Base-by-base conservation (phyloP, 2,113 vertebrate genomes). In the Pterocles gutturalis region DNA sequence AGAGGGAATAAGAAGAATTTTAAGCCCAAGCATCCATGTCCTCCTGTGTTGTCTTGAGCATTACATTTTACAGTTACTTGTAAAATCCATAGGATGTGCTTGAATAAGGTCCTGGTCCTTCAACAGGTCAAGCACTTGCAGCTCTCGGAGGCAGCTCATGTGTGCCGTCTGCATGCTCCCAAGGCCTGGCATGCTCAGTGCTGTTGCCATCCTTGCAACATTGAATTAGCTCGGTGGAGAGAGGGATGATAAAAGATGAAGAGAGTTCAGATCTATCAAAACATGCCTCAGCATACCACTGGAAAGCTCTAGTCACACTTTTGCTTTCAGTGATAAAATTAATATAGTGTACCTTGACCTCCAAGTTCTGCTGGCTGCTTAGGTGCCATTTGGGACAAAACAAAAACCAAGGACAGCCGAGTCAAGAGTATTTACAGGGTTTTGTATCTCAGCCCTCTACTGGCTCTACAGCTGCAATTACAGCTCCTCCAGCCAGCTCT, bases 371-470 rank as follows among this genome's bases (percentile, higher is more conserved):
- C 26, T 34, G 75, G 31, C 46, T 85, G 53, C 15, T 33, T 31
- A 3, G 36, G 46, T 36, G 67, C 28, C 26, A 0, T 55, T 17
- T 11, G 54, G 34, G 66, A 33, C 25, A n/a, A 58, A 28, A 1
- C 5, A 16, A 60, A 24, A 48, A 17, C 13, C 6, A 5, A 41
- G 4, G 26, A 2, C 7, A 17, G 34, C 9, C 0, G 1, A 21
- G 57, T 13, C 4, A 3, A 3, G 43, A 45, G 13, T 18, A 24
- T 69, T 43, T 12, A 20, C 3, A 7, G 4, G 12, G 54, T 22
- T 36, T 33, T 19, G 49, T 53, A 7, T 17, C 34, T 66, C 46
- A 11, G 92, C 90, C 92, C 88, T 89, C 92, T 90, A 2, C 95
- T 79, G 92, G 95, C 64, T 86, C 31, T 11, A 8, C 41, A 17